Evolutionary conservation across 2,113 vertebrate species (phyloP).

Genomic region (Prionailurus bengalensis): DNA sequence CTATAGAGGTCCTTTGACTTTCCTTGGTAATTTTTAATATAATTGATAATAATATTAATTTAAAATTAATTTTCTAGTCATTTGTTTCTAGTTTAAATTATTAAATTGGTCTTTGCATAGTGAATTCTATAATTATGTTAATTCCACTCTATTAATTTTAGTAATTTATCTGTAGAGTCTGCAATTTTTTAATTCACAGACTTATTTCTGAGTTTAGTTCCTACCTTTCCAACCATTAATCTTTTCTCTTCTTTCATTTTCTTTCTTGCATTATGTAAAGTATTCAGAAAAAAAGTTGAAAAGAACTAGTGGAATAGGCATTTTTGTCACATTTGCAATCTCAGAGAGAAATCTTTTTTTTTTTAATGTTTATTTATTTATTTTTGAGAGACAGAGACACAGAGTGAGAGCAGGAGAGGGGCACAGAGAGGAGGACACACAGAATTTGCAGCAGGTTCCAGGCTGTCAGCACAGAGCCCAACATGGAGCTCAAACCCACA

Average conservation of each 20-base stretch:
- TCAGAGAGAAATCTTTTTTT: not conserved
- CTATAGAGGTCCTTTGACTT: not conserved
- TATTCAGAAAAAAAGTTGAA: not conserved
- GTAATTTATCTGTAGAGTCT: not conserved
- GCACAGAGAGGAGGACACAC: too few relatives aligned
- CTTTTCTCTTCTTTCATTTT: not conserved
- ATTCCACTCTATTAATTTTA: not conserved
- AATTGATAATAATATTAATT: not conserved
- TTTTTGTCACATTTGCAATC: not conserved
- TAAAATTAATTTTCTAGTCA: not conserved
- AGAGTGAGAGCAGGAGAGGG: too few relatives aligned
- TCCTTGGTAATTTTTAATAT: not conserved
- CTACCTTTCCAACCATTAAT: not conserved
- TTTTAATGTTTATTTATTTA: too few relatives aligned
- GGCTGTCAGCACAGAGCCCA: too few relatives aligned
- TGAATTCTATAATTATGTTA: not conserved
- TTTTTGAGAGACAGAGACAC: too few relatives aligned
- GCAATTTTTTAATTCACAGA: not conserved
- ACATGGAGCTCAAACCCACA: too few relatives aligned
- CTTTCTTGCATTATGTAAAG: not conserved
- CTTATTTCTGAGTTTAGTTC: not conserved
- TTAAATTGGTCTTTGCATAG: conserved; percentile 31
- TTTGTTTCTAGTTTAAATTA: not conserved
- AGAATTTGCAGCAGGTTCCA: too few relatives aligned
- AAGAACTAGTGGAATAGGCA: not conserved